Conservation (phyloP, 1,140 invertebrate species). For the Tribolium madens region DNA sequence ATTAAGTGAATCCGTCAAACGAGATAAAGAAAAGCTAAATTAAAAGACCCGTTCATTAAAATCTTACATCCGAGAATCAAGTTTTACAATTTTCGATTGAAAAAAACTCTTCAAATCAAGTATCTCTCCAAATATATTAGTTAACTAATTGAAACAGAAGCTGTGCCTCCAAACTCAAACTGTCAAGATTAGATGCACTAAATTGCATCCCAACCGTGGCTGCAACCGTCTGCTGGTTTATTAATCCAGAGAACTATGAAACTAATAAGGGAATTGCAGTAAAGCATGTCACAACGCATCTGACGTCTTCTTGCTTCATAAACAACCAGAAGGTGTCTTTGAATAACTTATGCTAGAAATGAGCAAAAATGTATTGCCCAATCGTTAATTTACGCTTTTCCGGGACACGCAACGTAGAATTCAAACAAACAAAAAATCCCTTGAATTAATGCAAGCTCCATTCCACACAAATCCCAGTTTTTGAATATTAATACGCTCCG, state of each 20-base stretch:
- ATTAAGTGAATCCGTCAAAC: constrained; percentile 2
- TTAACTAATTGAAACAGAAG: neutral
- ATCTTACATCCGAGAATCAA: neutral
- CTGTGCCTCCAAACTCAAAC: neutral
- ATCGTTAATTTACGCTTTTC: constrained; percentile 12
- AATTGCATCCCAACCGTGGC: constrained; percentile 4
- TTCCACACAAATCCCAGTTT: constrained; percentile 8
- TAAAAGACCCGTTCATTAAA: neutral
- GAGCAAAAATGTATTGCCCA: neutral
- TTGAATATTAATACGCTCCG: constrained; percentile 25
- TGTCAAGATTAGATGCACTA: neutral
- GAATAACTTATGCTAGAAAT: neutral
- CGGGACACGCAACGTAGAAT: neutral
- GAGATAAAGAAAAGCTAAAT: neutral
- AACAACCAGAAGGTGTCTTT: neutral
- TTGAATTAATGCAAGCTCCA: constrained; percentile 14
- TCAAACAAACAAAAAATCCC: constrained; percentile 33
- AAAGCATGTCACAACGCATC: neutral
- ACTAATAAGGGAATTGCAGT: constrained; percentile 11
- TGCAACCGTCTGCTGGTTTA: constrained; percentile 7
- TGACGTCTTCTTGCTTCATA: neutral
- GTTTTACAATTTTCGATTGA: neutral
- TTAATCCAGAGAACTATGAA: constrained; percentile 20
- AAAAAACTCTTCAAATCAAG: no score
- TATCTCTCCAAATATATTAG: neutral